Evolutionary conservation across 2,113 vertebrate species (phyloP).

Genomic region (Tinamus guttatus): DNA sequence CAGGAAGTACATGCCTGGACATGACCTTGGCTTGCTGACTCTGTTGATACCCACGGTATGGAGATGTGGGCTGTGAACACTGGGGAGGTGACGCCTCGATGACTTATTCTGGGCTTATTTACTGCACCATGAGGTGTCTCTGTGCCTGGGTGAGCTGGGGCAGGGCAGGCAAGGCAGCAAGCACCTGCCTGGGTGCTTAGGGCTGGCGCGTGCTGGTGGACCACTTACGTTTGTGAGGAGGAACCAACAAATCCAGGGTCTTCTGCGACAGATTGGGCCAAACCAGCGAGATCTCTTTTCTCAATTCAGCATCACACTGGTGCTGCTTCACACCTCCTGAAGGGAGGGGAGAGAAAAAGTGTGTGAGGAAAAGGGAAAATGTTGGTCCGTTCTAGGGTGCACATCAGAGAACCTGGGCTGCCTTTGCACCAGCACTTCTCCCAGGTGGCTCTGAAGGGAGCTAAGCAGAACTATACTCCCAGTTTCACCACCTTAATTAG

Average conservation of each 20-base stretch:
- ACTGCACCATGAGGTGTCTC: neutral
- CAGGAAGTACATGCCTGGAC: neutral
- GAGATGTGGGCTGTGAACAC: neutral
- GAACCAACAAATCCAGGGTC: constrained; percentile 92
- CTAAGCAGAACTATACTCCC: neutral
- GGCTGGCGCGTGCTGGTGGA: too few relatives aligned
- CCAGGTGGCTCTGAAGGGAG: neutral
- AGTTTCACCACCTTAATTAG: neutral
- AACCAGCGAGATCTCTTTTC: constrained; percentile 91
- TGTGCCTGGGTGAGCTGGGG: accelerated
- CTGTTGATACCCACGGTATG: neutral
- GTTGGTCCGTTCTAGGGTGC: neutral
- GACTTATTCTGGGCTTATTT: accelerated
- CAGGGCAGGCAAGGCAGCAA: too few relatives aligned
- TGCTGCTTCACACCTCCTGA: constrained; percentile 90
- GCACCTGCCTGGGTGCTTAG: accelerated
- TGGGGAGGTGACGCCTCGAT: neutral
- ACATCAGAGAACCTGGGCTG: neutral
- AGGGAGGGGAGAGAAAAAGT: neutral
- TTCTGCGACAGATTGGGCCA: constrained; percentile 96
- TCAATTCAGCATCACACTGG: constrained; percentile 88
- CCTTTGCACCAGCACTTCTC: neutral
- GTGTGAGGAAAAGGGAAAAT: accelerated
- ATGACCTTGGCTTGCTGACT: neutral
- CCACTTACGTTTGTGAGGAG: constrained; percentile 91